Conservation (phyloP, 1,140 invertebrate genomes). For the Procambarus clarkii region DNA sequence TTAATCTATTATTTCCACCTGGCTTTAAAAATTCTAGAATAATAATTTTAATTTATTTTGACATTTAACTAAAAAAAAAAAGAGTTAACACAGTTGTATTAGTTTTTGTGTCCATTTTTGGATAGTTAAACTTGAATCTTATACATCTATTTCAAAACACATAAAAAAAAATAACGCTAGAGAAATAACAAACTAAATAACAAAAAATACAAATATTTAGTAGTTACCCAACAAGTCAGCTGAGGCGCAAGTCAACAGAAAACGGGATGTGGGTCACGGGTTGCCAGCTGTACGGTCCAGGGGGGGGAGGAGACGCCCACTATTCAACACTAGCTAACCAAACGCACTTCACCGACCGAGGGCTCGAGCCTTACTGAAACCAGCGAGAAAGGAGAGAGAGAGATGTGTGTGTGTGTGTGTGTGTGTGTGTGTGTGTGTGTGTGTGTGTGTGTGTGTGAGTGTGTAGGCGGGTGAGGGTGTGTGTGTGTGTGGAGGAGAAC, state of each 20-base stretch:
- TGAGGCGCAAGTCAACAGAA: neutral
- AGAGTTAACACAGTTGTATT: too few species aligned
- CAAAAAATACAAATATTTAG: neutral
- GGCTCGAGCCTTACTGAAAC: constrained; percentile 1
- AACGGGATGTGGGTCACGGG: neutral
- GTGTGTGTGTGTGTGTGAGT: too few species aligned
- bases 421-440: too few species aligned
- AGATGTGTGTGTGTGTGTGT: neutral
- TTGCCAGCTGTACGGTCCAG: neutral
- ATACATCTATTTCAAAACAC: too few species aligned
- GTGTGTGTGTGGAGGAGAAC: neutral
- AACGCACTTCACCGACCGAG: constrained; percentile 3
- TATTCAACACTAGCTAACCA: neutral
- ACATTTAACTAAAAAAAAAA: too few species aligned
- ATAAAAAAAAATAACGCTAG: too few species aligned
- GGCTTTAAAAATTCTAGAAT: too few species aligned
- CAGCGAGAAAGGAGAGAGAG: neutral
- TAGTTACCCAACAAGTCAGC: neutral
- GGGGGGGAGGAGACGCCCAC: neutral
- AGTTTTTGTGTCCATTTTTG: too few species aligned
- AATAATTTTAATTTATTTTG: too few species aligned
- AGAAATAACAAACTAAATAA: too few species aligned
- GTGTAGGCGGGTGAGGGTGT: neutral
- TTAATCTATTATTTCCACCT: too few species aligned
- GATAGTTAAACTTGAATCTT: too few species aligned